These are phyloP conservation scores for Cranoglanis bouderius DNA, from an alignment of 2,113 vertebrate genomes.

Conservation along the genomic window DNA sequence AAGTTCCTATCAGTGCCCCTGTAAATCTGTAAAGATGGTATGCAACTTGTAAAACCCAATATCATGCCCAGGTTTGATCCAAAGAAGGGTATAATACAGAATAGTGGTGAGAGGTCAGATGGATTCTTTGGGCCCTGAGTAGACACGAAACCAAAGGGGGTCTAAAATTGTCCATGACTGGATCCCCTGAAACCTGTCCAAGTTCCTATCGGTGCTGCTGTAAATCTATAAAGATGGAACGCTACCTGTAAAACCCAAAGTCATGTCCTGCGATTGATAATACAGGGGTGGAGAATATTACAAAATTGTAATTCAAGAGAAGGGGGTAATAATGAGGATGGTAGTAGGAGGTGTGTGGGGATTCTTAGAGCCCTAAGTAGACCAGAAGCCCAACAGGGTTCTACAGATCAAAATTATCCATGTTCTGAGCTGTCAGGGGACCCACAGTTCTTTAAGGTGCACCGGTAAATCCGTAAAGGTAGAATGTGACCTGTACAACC, in stretches of 20 bases:
- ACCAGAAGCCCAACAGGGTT: background rate
- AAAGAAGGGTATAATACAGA: background rate
- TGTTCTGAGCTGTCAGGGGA: background rate
- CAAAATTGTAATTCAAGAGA: background rate
- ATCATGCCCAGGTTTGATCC: background rate
- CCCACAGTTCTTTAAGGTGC: background rate
- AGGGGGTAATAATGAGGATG: background rate
- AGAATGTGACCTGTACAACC: constrained; percentile 25
- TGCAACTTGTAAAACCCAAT: background rate
- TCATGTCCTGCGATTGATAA: background rate
- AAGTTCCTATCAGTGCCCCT: background rate
- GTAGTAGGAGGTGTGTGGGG: background rate
- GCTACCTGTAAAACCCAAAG: background rate
- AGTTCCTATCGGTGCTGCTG: background rate
- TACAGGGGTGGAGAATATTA: background rate
- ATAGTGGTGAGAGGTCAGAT: background rate
- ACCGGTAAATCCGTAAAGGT: background rate
- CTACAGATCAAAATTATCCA: background rate
- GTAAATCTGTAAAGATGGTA: background rate
- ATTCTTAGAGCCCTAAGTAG: background rate
- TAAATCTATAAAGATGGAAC: background rate
- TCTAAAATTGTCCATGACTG: background rate
- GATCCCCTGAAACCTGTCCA: background rate
- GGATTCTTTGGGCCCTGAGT: background rate
- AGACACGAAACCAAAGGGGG: background rate